phyloP scores from a whole-genome alignment of 2,797 vertebrate genomes.

The Artibeus lituratus region DNA sequence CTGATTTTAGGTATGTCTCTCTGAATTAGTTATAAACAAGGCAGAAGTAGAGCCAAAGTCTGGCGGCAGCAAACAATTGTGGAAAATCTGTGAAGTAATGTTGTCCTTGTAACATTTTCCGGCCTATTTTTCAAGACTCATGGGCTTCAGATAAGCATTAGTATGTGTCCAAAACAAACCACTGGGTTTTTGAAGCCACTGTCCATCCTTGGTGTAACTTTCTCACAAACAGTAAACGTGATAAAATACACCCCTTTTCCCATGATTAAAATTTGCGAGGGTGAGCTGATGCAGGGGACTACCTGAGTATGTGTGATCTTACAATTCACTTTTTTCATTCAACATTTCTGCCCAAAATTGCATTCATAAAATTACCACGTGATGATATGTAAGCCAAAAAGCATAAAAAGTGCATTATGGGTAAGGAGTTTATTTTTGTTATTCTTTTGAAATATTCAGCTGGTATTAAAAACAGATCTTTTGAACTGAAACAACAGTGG shows the following conservation, averaged over 20 bases:
- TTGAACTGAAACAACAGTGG: conserved; percentile 77
- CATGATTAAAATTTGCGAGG: background rate
- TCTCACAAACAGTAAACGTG: conserved; percentile 44
- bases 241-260: background rate
- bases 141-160: conserved; percentile 69
- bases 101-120: conserved; percentile 68
- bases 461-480: conserved; percentile 79
- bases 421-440: conserved; percentile 76
- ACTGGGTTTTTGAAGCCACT: conserved; percentile 28
- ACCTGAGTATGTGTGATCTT: conserved; percentile 24
- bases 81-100: conserved; percentile 72
- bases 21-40: conserved; percentile 29
- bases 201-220: conserved; percentile 22
- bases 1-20: conserved; percentile 41
- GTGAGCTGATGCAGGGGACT: background rate
- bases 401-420: conserved; percentile 68
- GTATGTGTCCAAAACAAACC: conserved; percentile 61
- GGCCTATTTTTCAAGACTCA: conserved; percentile 57
- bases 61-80: conserved; percentile 56
- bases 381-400: conserved; percentile 64
- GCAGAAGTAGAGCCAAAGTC: conserved; percentile 18
- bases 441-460: conserved; percentile 80
- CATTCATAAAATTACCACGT: conserved; percentile 35
- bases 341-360: conserved; percentile 25
- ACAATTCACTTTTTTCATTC: conserved; percentile 48